phyloP scores from a whole-genome alignment of 2,113 vertebrate genomes.

The Lophotis ruficrista region DNA sequence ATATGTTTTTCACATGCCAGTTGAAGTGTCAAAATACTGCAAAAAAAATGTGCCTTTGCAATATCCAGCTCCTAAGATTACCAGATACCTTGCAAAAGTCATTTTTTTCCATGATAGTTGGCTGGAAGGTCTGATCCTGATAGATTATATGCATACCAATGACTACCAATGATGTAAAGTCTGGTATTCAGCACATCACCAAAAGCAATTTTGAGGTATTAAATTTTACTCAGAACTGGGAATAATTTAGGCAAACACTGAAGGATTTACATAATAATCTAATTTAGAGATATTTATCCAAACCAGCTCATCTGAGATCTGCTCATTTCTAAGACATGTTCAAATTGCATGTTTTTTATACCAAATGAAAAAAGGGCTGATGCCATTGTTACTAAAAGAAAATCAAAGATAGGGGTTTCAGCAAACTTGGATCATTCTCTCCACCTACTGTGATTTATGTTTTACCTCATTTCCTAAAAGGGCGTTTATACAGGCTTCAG shows the following conservation, averaged over 20 bases:
- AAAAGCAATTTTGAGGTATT: neutral
- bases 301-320: neutral
- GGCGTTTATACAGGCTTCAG: constrained; percentile 80
- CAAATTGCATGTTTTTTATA: neutral
- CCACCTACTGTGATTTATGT: neutral
- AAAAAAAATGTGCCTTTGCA: neutral
- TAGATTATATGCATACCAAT: neutral
- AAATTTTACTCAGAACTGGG: neutral
- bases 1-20: neutral
- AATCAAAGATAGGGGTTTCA: neutral
- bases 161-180: neutral
- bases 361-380: neutral
- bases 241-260: neutral
- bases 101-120: neutral
- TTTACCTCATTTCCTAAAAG: constrained; percentile 87
- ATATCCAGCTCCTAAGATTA: neutral
- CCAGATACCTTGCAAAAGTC: neutral
- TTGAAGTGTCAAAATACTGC: neutral
- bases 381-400: neutral
- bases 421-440: neutral
- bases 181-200: neutral
- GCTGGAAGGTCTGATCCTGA: neutral
- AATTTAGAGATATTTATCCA: neutral
- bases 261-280: neutral
- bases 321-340: neutral